phyloP scores from a whole-genome alignment of 2,113 vertebrate genomes.

The Strix uralensis region DNA sequence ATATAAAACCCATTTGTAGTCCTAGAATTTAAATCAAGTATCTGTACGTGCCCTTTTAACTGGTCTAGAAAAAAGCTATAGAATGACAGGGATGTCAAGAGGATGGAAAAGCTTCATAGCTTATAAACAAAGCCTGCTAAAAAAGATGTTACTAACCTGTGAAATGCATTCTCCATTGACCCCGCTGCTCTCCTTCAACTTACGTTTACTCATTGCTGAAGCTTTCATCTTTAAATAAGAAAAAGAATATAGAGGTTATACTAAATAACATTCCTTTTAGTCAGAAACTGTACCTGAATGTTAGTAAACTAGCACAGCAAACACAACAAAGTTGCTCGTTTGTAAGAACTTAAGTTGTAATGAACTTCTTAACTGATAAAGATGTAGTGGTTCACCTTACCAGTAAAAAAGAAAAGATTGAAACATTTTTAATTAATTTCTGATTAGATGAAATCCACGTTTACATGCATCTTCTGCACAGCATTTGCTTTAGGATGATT shows the following conservation, averaged over 20 bases:
- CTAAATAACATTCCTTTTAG: neutral
- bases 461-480: neutral
- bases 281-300: neutral
- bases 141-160: slow-evolving; percentile 76
- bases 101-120: neutral
- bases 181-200: slow-evolving; percentile 65
- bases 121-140: neutral
- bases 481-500: neutral
- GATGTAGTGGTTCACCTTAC: neutral
- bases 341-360: neutral
- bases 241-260: neutral
- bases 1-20: neutral
- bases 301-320: too few species aligned
- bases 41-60: neutral
- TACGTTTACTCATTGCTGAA: slow-evolving; percentile 81
- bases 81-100: rapidly evolving
- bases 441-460: neutral
- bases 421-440: neutral
- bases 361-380: neutral
- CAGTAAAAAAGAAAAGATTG: neutral
- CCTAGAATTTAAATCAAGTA: neutral
- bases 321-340: neutral
- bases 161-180: slow-evolving; percentile 77
- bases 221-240: neutral
- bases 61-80: neutral